These are phyloP conservation scores for Yponomeuta cagnagella DNA, from an alignment of 2,888 invertebrate species.

Conservation along the genomic window DNA sequence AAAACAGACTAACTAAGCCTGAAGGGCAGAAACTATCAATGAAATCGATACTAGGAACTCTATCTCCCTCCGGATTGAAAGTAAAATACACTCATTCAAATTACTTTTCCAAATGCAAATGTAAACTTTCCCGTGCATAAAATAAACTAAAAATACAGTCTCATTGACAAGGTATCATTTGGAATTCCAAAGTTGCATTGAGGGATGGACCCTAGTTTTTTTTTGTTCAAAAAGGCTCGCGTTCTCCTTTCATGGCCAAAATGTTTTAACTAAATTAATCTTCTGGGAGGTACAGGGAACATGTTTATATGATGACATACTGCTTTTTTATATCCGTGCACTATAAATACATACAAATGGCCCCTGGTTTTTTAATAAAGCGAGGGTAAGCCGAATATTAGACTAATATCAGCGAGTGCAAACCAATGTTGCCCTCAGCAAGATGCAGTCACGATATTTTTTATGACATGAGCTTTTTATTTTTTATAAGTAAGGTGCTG, in stretches of 20 bases:
- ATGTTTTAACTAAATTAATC: conserved; percentile 70
- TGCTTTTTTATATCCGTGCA: conserved; percentile 39
- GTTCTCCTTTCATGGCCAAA: conserved; percentile 34
- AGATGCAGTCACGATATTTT: conserved; percentile 45
- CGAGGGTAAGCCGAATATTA: conserved; percentile 70
- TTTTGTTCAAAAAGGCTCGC: neutral
- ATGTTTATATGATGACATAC: conserved; percentile 46
- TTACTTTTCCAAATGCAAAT: conserved; percentile 5
- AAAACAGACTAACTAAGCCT: too few species aligned
- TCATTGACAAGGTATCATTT: conserved; percentile 11
- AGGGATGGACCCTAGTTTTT: conserved; percentile 4
- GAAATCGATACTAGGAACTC: neutral
- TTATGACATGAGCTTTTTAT: conserved; percentile 36
- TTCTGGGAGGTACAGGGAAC: conserved; percentile 43
- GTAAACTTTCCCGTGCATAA: conserved; percentile 2
- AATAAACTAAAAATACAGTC: conserved; percentile 11
- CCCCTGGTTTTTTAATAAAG: conserved; percentile 71
- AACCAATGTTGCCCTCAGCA: conserved; percentile 65
- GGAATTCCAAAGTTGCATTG: conserved; percentile 22
- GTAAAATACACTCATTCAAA: conserved; percentile 9
- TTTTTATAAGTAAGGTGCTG: conserved; percentile 19
- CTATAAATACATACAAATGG: conserved; percentile 72
- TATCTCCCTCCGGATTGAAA: conserved; percentile 4
- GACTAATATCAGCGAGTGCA: conserved; percentile 71
- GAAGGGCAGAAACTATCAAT: neutral